A percentile compares a stretch with the other conserved stretches of the same genome.
These are phyloP conservation scores for Pyxicephalus adspersus DNA, from an alignment of 2,113 vertebrate genomes.

Conservation along the genomic window DNA sequence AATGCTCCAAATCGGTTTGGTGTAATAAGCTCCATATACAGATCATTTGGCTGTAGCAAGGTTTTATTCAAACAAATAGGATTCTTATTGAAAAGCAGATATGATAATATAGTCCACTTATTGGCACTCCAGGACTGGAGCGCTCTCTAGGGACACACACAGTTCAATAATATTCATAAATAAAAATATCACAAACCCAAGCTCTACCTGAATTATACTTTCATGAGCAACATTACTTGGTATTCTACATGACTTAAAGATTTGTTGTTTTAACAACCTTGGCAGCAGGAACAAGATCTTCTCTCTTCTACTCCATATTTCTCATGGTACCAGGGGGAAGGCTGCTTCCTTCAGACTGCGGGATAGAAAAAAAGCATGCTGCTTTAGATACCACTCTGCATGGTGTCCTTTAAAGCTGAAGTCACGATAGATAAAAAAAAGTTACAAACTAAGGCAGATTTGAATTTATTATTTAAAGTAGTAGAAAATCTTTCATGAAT, in stretches of 20 bases:
- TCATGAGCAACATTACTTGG: slow-evolving; percentile 35
- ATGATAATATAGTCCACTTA: slow-evolving; percentile 32
- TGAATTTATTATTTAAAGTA: neutral
- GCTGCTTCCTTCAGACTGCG: neutral
- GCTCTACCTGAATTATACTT: slow-evolving; percentile 33
- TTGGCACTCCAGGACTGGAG: slow-evolving; percentile 19
- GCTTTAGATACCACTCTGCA: neutral
- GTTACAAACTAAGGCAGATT: neutral
- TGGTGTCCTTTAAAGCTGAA: neutral
- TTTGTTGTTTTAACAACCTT: slow-evolving; percentile 45
- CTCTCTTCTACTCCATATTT: slow-evolving; percentile 22
- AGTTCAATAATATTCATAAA: slow-evolving; percentile 52
- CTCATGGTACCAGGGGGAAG: slow-evolving; percentile 3
- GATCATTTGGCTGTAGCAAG: neutral
- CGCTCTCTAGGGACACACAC: slow-evolving; percentile 20
- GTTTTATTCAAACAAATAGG: slow-evolving; percentile 13
- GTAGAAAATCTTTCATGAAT: no score
- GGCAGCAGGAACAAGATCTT: slow-evolving; percentile 26
- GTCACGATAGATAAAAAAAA: neutral
- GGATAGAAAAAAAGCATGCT: neutral
- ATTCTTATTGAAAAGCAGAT: slow-evolving; percentile 13
- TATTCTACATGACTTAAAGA: slow-evolving; percentile 25
- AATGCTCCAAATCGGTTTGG: neutral
- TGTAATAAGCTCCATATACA: neutral
- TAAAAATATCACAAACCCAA: slow-evolving; percentile 23